Evolutionary conservation across 2,888 invertebrate species (phyloP).

Genomic region (Mellilla xanthometata): DNA sequence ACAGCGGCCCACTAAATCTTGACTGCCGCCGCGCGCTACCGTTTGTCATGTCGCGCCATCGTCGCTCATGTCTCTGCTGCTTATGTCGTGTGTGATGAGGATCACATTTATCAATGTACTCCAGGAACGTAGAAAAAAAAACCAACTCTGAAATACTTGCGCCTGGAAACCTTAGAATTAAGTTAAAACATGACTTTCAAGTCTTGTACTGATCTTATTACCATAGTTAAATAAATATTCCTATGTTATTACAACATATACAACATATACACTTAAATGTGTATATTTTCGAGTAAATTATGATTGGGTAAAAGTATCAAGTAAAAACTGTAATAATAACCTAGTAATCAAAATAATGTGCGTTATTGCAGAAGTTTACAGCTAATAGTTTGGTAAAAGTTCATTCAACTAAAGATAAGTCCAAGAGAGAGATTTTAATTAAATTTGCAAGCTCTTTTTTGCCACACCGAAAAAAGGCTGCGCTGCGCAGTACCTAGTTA

Average conservation of each 20-base stretch:
- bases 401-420: conserved; percentile 1
- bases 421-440: conserved; percentile 21
- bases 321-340: too few relatives aligned
- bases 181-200: too few relatives aligned
- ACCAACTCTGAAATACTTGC: background rate
- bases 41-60: conserved; percentile 65
- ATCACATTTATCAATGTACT: conserved; percentile 44
- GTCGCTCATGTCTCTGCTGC: conserved; percentile 49
- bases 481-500: conserved; percentile 36
- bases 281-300: too few relatives aligned
- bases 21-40: conserved; percentile 47
- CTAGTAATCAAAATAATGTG: too few relatives aligned
- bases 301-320: too few relatives aligned
- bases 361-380: background rate
- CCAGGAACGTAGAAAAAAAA: background rate
- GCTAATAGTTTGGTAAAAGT: background rate
- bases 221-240: too few relatives aligned
- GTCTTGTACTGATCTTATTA: too few relatives aligned
- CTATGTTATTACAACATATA: too few relatives aligned
- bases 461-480: conserved; percentile 17
- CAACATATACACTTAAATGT: too few relatives aligned
- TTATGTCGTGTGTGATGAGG: conserved; percentile 45
- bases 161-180: background rate
- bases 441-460: conserved; percentile 20
- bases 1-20: conserved; percentile 68